phyloP scores from a whole-genome alignment of 2,888 invertebrate genomes.

The Morpho deidamia region DNA sequence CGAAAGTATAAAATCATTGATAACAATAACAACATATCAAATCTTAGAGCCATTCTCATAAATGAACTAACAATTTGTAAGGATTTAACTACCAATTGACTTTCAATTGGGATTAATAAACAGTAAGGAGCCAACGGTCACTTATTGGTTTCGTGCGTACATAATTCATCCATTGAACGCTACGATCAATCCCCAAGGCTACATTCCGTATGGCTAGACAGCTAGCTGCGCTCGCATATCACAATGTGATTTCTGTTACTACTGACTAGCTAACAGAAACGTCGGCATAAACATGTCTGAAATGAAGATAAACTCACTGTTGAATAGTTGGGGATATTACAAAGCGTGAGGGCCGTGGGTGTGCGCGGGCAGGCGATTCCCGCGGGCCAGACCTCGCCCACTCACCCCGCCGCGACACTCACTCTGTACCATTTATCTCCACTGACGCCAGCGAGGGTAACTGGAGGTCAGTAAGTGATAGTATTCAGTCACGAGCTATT shows the following conservation, averaged over 20 bases:
- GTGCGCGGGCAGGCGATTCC: constrained; percentile 28
- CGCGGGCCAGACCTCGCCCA: constrained; percentile 32
- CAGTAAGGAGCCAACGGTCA: constrained; percentile 41
- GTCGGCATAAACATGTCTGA: constrained; percentile 51
- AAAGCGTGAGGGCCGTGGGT: constrained; percentile 39
- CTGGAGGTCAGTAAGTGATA: constrained; percentile 36
- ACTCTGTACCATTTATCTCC: constrained; percentile 32
- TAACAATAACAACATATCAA: constrained; percentile 8
- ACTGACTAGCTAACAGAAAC: constrained; percentile 37
- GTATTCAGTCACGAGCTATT: constrained; percentile 33
- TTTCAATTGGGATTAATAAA: constrained; percentile 60
- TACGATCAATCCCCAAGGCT: constrained; percentile 49
- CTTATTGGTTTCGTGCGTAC: constrained; percentile 48
- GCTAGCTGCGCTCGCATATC: constrained; percentile 39
- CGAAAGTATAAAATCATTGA: not conserved
- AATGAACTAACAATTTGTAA: constrained; percentile 45
- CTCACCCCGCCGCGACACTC: constrained; percentile 27
- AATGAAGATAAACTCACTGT: constrained; percentile 53
- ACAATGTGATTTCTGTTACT: constrained; percentile 45
- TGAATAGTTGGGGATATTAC: constrained; percentile 56
- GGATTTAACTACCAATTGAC: constrained; percentile 53
- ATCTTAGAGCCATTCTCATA: constrained; percentile 33
- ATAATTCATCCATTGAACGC: constrained; percentile 44
- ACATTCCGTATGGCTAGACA: constrained; percentile 34
- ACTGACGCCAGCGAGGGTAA: constrained; percentile 34